These are phyloP conservation scores for Gobio occitaniae DNA, from an alignment of 2,797 vertebrate species.

Conservation along the genomic window DNA sequence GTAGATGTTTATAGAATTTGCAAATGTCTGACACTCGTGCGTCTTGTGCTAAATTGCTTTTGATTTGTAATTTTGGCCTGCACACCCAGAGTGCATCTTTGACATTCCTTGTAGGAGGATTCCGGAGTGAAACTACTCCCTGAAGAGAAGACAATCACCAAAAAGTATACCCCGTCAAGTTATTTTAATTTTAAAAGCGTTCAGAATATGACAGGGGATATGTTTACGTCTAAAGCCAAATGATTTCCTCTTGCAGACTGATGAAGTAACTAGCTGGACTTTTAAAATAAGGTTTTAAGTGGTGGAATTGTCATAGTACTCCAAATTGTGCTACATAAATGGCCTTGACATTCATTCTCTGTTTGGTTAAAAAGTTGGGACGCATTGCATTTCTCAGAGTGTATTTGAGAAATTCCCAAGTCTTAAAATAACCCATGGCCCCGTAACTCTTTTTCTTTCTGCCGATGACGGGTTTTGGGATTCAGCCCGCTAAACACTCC, in stretches of 20 bases:
- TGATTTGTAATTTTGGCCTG: slow-evolving; percentile 46
- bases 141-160: slow-evolving; percentile 26
- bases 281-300: slow-evolving; percentile 13
- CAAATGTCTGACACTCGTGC: slow-evolving; percentile 75
- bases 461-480: slow-evolving; percentile 48
- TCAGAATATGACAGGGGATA: background rate
- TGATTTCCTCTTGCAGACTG: slow-evolving; percentile 1
- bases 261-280: background rate
- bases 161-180: slow-evolving; percentile 26
- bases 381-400: slow-evolving; percentile 45
- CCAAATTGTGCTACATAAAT: slow-evolving; percentile 30
- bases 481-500: slow-evolving; percentile 55
- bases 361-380: slow-evolving; percentile 53
- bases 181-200: background rate
- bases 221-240: background rate
- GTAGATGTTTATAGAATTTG: slow-evolving; percentile 78
- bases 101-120: slow-evolving; percentile 24
- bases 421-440: slow-evolving; percentile 61
- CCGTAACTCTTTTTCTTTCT: slow-evolving; percentile 58
- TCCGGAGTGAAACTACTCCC: background rate
- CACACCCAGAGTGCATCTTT: slow-evolving; percentile 67
- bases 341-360: slow-evolving; percentile 33
- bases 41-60: slow-evolving; percentile 65
- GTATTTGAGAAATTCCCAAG: slow-evolving; percentile 66
- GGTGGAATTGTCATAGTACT: background rate